Evolutionary conservation across 2,888 invertebrate species (phyloP), one percentile per base, ranked within the genome.

Genomic region (Oligia fasciuncula): DNA sequence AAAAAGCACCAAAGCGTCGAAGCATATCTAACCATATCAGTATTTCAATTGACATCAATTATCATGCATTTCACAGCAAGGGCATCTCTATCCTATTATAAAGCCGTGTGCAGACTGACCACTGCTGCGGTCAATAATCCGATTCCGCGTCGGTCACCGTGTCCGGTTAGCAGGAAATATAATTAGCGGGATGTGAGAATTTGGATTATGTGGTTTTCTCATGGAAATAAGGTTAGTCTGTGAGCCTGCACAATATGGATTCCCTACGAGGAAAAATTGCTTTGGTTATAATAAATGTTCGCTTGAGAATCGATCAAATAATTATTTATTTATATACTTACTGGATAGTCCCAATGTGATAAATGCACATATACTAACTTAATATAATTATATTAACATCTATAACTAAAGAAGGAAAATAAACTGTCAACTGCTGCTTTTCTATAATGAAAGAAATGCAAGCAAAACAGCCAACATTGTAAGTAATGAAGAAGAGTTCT

Each of bases 71-170:
- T 81, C 75, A 78, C 73, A 46, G 29, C 5, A n/a, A 66, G 62
- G 46, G 62, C 60, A 79, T 73, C 35, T 81, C 70, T 81, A 89
- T 89, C 78, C 78, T 72, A 83, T 89, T 85, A 73, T 72, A 43
- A 76, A 49, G 76, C 74, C 77, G 77, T 80, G 83, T 70, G 73
- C 78, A 76, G 66, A 73, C 75, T 83, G 84, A 73, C 82, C 83
- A 69, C 70, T 81, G 73, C 91, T 78, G 85, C 81, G 93, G 94
- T 93, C 93, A 92, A 88, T 94, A 94, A 95, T 94, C 91, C 85
- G 90, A 94, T 94, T 93, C 87, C 75, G 81, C 85, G 69, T 73
- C 85, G 89, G 90, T 84, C 90, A 88, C 82, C 90, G 89, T 89
- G 86, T 90, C 86, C 82, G 40, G 77, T 88, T 83, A 80, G 67